Percentiles rank a stretch among this genome's conserved stretches.
Conservation (phyloP, 2,888 invertebrate species). For the Rosalia funebris region DNA sequence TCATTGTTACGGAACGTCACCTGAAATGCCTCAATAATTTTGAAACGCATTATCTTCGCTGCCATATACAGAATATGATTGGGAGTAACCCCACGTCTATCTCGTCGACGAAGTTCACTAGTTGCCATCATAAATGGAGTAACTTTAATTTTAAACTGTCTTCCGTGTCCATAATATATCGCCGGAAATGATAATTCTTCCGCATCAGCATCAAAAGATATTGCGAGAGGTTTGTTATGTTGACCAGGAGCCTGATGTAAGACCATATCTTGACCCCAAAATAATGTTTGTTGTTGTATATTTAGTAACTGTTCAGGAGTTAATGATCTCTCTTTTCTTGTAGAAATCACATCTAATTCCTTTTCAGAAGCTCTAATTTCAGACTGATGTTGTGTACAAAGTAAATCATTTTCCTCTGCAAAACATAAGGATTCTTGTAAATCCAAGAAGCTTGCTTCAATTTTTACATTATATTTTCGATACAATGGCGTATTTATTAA, state of each 20-base stretch:
- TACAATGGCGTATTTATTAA: constrained; percentile 25
- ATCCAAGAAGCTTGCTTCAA: constrained; percentile 11
- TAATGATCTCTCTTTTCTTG: not conserved
- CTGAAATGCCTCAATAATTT: not conserved
- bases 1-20: not conserved
- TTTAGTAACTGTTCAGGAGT: constrained; percentile 17
- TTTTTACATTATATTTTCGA: constrained; percentile 7
- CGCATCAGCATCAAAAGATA: not conserved
- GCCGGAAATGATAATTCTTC: constrained; percentile 14
- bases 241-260: constrained; percentile 30
- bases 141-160: constrained; percentile 47
- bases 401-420: constrained; percentile 5
- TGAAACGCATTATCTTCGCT: constrained; percentile 5
- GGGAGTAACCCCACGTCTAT: constrained; percentile 3
- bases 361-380: constrained; percentile 2
- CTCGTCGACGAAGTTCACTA: constrained; percentile 6
- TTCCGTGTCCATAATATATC: constrained; percentile 30
- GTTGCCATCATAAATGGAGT: constrained; percentile 16
- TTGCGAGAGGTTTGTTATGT: not conserved
- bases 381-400: not conserved
- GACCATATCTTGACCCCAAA: constrained; percentile 18
- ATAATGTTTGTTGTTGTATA: constrained; percentile 20
- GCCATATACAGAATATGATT: constrained; percentile 18
- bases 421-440: not conserved
- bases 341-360: constrained; percentile 4